phyloP scores from a whole-genome alignment of 2,888 invertebrate genomes.

The Phengaris alcon region DNA sequence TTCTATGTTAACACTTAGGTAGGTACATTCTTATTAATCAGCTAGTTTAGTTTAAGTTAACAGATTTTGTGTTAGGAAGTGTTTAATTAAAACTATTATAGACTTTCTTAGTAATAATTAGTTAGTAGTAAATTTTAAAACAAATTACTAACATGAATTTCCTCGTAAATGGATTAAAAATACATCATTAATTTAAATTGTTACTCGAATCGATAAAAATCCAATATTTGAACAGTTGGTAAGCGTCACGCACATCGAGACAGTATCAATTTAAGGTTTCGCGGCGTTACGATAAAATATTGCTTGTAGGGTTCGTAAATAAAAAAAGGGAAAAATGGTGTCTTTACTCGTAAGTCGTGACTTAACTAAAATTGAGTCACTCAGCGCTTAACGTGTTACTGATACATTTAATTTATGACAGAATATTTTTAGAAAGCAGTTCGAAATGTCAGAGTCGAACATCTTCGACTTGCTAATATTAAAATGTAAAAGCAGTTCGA shows the following conservation, averaged over 20 bases:
- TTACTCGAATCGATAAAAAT: neutral
- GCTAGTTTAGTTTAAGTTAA: too few species aligned
- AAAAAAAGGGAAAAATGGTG: neutral
- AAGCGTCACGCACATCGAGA: neutral
- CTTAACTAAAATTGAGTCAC: neutral
- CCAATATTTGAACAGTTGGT: neutral
- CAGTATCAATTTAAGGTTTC: conserved; percentile 14
- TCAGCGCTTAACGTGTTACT: too few species aligned
- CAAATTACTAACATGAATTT: neutral
- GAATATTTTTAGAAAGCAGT: neutral
- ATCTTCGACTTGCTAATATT: neutral
- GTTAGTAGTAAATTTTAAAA: too few species aligned
- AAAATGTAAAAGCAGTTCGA: neutral
- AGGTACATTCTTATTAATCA: too few species aligned
- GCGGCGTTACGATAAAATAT: neutral
- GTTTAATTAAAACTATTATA: too few species aligned
- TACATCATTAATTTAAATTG: neutral
- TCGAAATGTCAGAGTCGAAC: too few species aligned
- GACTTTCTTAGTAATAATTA: too few species aligned
- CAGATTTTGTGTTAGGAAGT: too few species aligned
- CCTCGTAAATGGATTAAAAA: neutral
- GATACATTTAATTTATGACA: neutral
- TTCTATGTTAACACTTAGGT: too few species aligned
- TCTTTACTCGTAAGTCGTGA: neutral
- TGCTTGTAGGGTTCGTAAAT: neutral